Evolutionary conservation across 2,888 invertebrate genomes (phyloP).

Genomic region (Hypomecis punctinalis): DNA sequence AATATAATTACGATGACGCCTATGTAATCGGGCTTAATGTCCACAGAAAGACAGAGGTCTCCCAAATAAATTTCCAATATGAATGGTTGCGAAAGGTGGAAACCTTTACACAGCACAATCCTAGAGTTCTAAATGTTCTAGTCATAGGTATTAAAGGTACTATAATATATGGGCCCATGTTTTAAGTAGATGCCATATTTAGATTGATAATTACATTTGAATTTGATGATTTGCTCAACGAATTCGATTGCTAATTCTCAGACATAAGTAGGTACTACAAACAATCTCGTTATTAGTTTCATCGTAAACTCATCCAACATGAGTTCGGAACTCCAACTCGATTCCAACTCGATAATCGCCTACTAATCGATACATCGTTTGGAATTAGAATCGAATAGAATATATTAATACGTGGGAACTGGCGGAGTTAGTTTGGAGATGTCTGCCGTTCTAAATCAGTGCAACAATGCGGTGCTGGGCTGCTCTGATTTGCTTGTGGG

Average conservation of each 20-base stretch:
- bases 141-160: too few relatives aligned
- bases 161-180: too few relatives aligned
- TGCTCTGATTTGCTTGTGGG: slow-evolving; percentile 77
- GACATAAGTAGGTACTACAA: not conserved
- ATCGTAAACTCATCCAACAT: slow-evolving; percentile 22
- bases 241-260: not conserved
- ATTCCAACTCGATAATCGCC: slow-evolving; percentile 44
- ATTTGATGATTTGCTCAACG: not conserved
- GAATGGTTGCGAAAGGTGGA: too few relatives aligned
- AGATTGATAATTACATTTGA: too few relatives aligned
- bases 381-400: slow-evolving; percentile 81
- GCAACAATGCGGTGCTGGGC: slow-evolving; percentile 77
- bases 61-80: too few relatives aligned
- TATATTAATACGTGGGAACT: slow-evolving; percentile 83
- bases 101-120: too few relatives aligned
- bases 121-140: too few relatives aligned
- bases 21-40: too few relatives aligned
- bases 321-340: slow-evolving; percentile 35
- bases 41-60: too few relatives aligned
- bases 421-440: slow-evolving; percentile 79
- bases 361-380: slow-evolving; percentile 77
- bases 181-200: too few relatives aligned
- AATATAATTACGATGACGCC: too few relatives aligned
- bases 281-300: slow-evolving; percentile 11
- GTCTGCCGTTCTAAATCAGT: slow-evolving; percentile 78